Evolutionary conservation across 2,797 vertebrate genomes (phyloP), one percentile per base, ranked within the genome.

Genomic region (Micrastur ruficollis): DNA sequence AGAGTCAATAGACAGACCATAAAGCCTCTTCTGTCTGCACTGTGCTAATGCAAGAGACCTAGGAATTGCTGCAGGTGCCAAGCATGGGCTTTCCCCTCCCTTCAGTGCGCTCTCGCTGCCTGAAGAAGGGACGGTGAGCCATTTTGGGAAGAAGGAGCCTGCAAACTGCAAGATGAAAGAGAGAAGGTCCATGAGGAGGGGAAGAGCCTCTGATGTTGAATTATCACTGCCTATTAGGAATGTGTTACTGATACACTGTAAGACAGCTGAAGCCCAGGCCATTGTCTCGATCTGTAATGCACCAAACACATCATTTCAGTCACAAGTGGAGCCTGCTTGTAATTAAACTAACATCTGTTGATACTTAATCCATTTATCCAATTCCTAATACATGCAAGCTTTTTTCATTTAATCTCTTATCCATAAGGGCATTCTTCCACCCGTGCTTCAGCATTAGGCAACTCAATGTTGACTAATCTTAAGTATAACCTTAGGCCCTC

Each of bases 341-440:
- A 94, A 95, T 95, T 95, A 95, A 95, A 94, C 74, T 83, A 96
- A 74, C 89, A 92, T 96, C 95, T 96, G 95, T 66, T 94, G 92
- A 89, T 85, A 74, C 55, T 90, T 95, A 96, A 96, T 92, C 81
- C 58, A 93, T 83, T 97, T 97, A 96, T 80, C 91, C 84, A 80
- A 63, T 29, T 90, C 74, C 66, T 61, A 87, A 85, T 93, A 94
- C 83, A 87, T 68, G 93, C 67, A 93, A 85, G 89, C 4, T 71
- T 92, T 91, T 82, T 78, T 58, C 61, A 58, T 50, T 85, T 93
- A 89, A 97, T 96, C 67, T 88, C 72, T 93, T 90, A 92, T 68
- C 78, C 81, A n/a, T 82, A 78, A 95, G 52, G 63, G 73, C 14
- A 4, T 80, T 80, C 81, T 59, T 52, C 89, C 86, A 90, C 83